These are phyloP conservation scores for Apis laboriosa DNA, from an alignment of 1,140 invertebrate species.

Conservation along the genomic window DNA sequence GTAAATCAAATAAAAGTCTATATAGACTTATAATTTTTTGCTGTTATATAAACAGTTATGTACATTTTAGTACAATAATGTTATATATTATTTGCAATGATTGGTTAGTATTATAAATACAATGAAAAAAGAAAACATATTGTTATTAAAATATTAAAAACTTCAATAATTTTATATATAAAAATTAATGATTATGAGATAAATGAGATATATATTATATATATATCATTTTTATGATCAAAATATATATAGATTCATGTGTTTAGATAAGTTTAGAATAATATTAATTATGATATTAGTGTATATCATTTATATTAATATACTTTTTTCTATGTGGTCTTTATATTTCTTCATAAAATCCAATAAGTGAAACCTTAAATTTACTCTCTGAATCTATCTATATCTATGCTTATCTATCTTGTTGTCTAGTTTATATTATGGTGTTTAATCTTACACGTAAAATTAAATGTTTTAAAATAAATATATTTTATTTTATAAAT, in stretches of 20 bases:
- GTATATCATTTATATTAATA: constrained; percentile 27
- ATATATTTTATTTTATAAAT: neutral
- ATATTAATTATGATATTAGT: constrained; percentile 12
- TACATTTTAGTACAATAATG: constrained; percentile 19
- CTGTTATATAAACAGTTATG: constrained; percentile 43
- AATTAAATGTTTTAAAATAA: neutral
- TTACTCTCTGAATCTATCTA: constrained; percentile 53
- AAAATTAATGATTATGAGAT: neutral
- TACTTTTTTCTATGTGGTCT: constrained; percentile 35
- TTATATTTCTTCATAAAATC: constrained; percentile 57
- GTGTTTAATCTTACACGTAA: constrained; percentile 26
- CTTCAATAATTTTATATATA: neutral
- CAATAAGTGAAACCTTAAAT: constrained; percentile 75
- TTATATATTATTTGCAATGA: neutral
- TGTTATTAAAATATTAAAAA: neutral
- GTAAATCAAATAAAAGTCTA: constrained; percentile 5
- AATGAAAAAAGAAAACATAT: neutral
- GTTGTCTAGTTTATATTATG: constrained; percentile 49
- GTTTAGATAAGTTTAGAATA: neutral
- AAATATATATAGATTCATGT: neutral
- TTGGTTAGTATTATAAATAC: neutral
- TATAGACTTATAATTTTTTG: constrained; percentile 21
- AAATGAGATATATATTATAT: neutral
- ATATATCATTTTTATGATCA: neutral
- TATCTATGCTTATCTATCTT: constrained; percentile 40